phyloP scores from a whole-genome alignment of 2,797 vertebrate species.

The Rhinophrynus dorsalis region DNA sequence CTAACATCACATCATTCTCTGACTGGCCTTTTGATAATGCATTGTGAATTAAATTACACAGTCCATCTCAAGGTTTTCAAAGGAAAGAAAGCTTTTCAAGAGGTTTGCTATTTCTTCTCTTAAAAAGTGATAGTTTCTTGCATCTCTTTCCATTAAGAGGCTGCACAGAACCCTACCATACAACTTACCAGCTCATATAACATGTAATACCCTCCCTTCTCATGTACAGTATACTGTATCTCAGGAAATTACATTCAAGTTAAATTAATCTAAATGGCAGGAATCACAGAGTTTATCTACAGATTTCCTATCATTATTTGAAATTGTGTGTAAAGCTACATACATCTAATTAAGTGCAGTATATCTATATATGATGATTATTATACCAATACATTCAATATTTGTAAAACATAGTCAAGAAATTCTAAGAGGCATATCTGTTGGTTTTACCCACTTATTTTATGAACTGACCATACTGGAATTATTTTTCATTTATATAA shows the following conservation, averaged over 20 bases:
- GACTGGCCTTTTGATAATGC: constrained; percentile 38
- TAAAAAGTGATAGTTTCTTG: background rate
- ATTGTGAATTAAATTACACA: constrained; percentile 36
- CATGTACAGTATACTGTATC: background rate
- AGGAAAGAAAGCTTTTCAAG: constrained; percentile 24
- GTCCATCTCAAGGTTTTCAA: constrained; percentile 26
- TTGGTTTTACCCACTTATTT: no score
- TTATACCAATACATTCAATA: no score
- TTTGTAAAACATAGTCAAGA: no score
- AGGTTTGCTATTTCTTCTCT: constrained; percentile 20
- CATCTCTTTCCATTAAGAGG: constrained; percentile 9
- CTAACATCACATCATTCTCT: constrained; percentile 30
- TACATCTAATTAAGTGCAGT: no score
- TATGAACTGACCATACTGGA: no score
- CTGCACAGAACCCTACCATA: background rate
- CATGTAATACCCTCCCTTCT: background rate
- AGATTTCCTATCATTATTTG: background rate
- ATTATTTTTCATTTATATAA: no score
- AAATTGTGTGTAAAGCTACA: no score
- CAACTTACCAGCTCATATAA: background rate
- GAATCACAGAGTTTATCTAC: background rate
- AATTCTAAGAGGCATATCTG: no score
- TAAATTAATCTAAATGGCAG: background rate
- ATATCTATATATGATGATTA: no score
- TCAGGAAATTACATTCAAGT: background rate